These are phyloP conservation scores for Cololabis saira DNA, from an alignment of 2,113 vertebrate species.

Conservation along the genomic window DNA sequence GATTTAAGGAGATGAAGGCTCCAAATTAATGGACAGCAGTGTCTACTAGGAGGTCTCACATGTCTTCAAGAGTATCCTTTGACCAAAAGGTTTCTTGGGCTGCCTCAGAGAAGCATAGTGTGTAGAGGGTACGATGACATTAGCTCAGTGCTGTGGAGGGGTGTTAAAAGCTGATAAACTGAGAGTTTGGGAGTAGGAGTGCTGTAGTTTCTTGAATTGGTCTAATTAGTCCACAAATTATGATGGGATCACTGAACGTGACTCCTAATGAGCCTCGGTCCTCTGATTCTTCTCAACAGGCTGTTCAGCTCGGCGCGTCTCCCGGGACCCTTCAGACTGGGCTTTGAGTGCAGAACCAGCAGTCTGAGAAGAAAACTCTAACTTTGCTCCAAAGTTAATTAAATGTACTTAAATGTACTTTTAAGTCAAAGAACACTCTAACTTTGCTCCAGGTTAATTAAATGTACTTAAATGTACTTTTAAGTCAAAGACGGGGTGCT, in stretches of 20 bases:
- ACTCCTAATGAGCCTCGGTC: conserved; percentile 73
- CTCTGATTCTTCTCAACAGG: conserved; percentile 10
- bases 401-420: no score
- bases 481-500: no score
- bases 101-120: background rate
- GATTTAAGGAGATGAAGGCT: conserved; percentile 32
- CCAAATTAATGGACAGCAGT: conserved; percentile 15
- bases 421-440: background rate
- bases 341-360: conserved; percentile 19
- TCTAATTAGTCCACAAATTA: conserved; percentile 80
- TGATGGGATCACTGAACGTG: conserved; percentile 56
- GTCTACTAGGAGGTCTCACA: conserved; percentile 7
- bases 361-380: conserved; percentile 9
- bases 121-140: conserved; percentile 37
- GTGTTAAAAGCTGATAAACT: conserved; percentile 45
- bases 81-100: conserved; percentile 45
- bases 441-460: no score
- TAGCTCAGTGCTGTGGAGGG: conserved; percentile 33
- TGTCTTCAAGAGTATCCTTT: conserved; percentile 26
- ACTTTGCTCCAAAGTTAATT: no score
- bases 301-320: conserved; percentile 9
- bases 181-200: conserved; percentile 12
- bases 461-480: no score
- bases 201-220: conserved; percentile 41
- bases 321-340: conserved; percentile 5